These are phyloP conservation scores for Aricia agestis DNA, from an alignment of 1,140 invertebrate genomes.

Conservation along the genomic window DNA sequence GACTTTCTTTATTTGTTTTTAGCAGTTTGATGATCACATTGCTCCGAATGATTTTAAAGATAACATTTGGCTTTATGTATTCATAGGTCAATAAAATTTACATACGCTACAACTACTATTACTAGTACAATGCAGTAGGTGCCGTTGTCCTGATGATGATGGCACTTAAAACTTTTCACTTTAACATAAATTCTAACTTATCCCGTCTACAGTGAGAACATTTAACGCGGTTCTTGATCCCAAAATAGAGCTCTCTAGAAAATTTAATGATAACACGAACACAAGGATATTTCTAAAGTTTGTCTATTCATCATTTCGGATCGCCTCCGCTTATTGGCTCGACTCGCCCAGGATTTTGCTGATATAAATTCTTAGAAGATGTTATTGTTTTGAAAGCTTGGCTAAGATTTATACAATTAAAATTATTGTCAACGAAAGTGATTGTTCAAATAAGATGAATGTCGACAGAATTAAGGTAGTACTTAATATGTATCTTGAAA, in stretches of 20 bases:
- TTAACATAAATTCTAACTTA: conserved; percentile 4
- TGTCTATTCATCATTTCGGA: neutral
- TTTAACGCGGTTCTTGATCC: conserved; percentile 2
- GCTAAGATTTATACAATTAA: neutral
- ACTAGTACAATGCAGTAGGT: neutral
- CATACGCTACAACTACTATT: neutral
- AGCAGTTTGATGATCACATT: neutral
- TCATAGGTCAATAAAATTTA: neutral
- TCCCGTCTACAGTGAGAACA: neutral
- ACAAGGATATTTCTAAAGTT: neutral
- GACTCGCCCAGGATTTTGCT: neutral
- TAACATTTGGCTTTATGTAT: neutral
- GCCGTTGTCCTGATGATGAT: neutral
- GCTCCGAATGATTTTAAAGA: neutral
- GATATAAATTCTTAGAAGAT: neutral
- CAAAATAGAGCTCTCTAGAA: neutral
- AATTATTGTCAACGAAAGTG: neutral
- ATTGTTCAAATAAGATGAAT: neutral
- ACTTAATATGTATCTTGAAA: too few relatives aligned
- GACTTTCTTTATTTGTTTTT: too few relatives aligned
- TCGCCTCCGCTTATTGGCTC: neutral
- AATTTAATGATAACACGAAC: conserved; percentile 1
- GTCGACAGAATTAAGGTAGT: neutral
- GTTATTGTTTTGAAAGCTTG: neutral
- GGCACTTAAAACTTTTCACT: neutral